Evolutionary conservation across 53 echinoderm and acorn worm genomes (phyloP).

Genomic region (Echinometra lucunter): DNA sequence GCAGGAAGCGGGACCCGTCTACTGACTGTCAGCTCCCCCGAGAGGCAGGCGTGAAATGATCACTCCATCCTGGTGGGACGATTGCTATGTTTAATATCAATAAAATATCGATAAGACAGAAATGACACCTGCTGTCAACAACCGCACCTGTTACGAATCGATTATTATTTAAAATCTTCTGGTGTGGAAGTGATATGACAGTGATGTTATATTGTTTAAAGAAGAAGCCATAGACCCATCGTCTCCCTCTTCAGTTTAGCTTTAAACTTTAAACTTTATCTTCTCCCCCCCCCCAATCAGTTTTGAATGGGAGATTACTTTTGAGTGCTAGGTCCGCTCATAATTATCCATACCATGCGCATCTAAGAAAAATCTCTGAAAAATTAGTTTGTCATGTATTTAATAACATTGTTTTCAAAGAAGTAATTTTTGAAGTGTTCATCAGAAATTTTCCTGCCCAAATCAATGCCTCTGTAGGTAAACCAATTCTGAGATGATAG

Average conservation of each 20-base stretch:
- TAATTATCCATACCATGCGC: too few species aligned
- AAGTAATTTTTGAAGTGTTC: too few species aligned
- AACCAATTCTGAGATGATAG: too few species aligned
- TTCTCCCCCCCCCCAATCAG: too few species aligned
- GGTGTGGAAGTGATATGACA: background rate
- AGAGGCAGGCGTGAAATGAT: slow-evolving; percentile 38
- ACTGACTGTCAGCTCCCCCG: slow-evolving; percentile 26
- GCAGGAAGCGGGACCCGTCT: background rate
- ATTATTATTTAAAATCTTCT: background rate
- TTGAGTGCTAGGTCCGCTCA: too few species aligned
- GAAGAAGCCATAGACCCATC: background rate
- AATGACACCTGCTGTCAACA: background rate
- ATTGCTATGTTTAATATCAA: background rate
- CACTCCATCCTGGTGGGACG: background rate
- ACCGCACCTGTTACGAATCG: background rate
- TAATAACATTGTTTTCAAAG: too few species aligned
- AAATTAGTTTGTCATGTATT: too few species aligned
- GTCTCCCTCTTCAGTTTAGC: background rate
- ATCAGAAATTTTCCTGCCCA: too few species aligned
- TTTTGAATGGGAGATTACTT: too few species aligned
- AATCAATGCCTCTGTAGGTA: too few species aligned
- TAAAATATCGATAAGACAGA: background rate
- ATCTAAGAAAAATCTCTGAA: too few species aligned
- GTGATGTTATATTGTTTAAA: background rate
- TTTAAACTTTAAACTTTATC: too few species aligned